These are phyloP conservation scores for Ferdinandea cuprea DNA, from an alignment of 2,888 invertebrate species.

Conservation along the genomic window DNA sequence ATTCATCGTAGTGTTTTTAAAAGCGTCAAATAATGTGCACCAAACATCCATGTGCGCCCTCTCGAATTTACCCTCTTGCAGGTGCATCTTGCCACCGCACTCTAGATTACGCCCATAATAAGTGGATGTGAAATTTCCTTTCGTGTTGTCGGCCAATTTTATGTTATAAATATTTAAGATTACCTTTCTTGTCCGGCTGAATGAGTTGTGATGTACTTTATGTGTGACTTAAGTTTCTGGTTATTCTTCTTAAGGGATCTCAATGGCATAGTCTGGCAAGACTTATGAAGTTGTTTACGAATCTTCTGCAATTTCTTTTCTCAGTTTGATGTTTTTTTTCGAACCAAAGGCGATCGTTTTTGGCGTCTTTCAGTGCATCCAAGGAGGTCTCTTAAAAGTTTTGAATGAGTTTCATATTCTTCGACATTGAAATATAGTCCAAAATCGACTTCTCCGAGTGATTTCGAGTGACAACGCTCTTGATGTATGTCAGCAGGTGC, in stretches of 20 bases:
- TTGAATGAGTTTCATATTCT: slow-evolving; percentile 99
- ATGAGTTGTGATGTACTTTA: slow-evolving; percentile 99
- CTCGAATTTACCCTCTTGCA: slow-evolving; percentile 98
- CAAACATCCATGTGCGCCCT: slow-evolving; percentile 99
- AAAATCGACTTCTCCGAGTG: slow-evolving; percentile 99
- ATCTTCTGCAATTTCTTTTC: slow-evolving; percentile 98
- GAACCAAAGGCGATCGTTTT: slow-evolving; percentile 99
- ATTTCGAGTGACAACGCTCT: slow-evolving; percentile 99
- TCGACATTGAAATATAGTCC: slow-evolving; percentile 99
- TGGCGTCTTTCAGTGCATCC: slow-evolving; percentile 97
- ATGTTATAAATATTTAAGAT: too few relatives aligned
- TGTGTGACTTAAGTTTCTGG: slow-evolving; percentile 97
- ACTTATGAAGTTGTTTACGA: slow-evolving; percentile 97
- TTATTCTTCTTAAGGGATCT: slow-evolving; percentile 99
- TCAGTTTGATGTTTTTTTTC: slow-evolving; percentile 99
- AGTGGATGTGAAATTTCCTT: slow-evolving; percentile 99
- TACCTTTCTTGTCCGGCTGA: too few relatives aligned
- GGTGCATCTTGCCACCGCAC: slow-evolving; percentile 99
- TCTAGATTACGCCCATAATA: slow-evolving; percentile 99
- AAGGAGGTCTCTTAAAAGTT: slow-evolving; percentile 99
- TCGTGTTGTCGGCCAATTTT: too few relatives aligned
- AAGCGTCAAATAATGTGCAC: slow-evolving; percentile 99
- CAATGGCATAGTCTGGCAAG: slow-evolving; percentile 98
- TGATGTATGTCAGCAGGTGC: slow-evolving; percentile 98
- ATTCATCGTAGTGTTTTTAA: slow-evolving; percentile 99